Evolutionary conservation across 2,888 invertebrate species (phyloP).

Genomic region (Gonocerus acuteangulatus): DNA sequence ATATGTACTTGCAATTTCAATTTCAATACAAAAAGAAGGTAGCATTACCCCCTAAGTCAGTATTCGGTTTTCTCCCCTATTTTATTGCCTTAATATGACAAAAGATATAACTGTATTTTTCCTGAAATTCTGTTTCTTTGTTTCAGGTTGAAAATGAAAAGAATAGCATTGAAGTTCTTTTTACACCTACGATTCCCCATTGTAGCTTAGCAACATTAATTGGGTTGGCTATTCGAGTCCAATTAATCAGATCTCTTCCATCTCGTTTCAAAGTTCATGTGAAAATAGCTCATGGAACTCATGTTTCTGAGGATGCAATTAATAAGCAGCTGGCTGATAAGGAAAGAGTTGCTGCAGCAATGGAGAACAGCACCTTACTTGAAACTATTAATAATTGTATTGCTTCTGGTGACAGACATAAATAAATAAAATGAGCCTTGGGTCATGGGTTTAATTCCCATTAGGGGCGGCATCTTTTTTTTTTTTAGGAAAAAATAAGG

Average conservation of each 20-base stretch:
- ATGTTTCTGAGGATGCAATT: slow-evolving; percentile 83
- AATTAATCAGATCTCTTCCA: slow-evolving; percentile 76
- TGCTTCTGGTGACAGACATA: slow-evolving; percentile 17
- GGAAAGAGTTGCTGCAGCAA: slow-evolving; percentile 92
- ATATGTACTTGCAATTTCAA: too few relatives aligned
- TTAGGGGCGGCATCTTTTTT: too few relatives aligned
- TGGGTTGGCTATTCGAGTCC: slow-evolving; percentile 78
- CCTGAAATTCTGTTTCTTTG: too few relatives aligned
- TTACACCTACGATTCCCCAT: slow-evolving; percentile 97
- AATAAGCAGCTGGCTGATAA: slow-evolving; percentile 98
- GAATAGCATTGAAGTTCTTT: slow-evolving; percentile 66
- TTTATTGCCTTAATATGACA: too few relatives aligned
- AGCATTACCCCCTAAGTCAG: too few relatives aligned
- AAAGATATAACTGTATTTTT: too few relatives aligned
- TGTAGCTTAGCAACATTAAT: slow-evolving; percentile 97
- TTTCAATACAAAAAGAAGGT: too few relatives aligned
- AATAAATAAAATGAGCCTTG: too few relatives aligned
- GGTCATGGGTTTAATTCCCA: too few relatives aligned
- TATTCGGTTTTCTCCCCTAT: too few relatives aligned
- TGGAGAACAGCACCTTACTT: slow-evolving; percentile 86
- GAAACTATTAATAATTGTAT: slow-evolving; percentile 93
- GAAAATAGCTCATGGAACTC: slow-evolving; percentile 83
- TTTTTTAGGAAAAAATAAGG: too few relatives aligned
- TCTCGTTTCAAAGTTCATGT: slow-evolving; percentile 73
- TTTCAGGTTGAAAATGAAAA: slow-evolving; percentile 61